phyloP scores from a whole-genome alignment of 2,113 vertebrate species.

The Pelecanus crispus region DNA sequence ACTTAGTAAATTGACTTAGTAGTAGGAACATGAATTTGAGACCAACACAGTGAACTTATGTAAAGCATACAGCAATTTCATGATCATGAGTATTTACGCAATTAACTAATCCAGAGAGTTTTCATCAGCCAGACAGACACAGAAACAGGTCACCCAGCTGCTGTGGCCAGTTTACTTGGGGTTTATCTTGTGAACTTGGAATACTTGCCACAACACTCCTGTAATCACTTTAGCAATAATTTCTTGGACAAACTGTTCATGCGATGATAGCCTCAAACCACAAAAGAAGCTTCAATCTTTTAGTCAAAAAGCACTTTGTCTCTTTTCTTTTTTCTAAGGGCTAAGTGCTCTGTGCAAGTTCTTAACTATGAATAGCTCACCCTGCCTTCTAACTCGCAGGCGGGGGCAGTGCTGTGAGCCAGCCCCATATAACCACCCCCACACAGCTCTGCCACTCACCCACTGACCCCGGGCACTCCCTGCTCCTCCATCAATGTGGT shows the following conservation, averaged over 20 bases:
- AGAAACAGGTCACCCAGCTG: neutral
- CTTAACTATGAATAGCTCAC: neutral
- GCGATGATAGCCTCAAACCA: neutral
- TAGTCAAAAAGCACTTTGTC: neutral
- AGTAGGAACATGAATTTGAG: neutral
- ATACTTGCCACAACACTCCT: neutral
- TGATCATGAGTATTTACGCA: neutral
- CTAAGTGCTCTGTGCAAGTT: neutral
- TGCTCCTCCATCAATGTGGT: neutral
- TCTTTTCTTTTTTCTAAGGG: neutral
- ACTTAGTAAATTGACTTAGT: neutral
- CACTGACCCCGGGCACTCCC: neutral
- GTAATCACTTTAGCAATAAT: neutral
- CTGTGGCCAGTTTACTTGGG: accelerated
- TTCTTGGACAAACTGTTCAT: neutral
- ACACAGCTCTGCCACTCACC: neutral
- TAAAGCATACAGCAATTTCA: neutral
- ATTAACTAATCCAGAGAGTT: neutral
- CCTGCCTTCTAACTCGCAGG: neutral
- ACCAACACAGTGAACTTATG: neutral
- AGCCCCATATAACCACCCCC: neutral
- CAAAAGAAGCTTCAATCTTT: neutral
- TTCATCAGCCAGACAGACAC: neutral
- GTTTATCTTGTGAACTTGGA: neutral
- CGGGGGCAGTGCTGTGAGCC: accelerated